Percentiles rank a stretch among this genome's conserved stretches.
These are phyloP conservation scores for Papilio demoleus DNA, from an alignment of 2,888 invertebrate species.

Conservation along the genomic window DNA sequence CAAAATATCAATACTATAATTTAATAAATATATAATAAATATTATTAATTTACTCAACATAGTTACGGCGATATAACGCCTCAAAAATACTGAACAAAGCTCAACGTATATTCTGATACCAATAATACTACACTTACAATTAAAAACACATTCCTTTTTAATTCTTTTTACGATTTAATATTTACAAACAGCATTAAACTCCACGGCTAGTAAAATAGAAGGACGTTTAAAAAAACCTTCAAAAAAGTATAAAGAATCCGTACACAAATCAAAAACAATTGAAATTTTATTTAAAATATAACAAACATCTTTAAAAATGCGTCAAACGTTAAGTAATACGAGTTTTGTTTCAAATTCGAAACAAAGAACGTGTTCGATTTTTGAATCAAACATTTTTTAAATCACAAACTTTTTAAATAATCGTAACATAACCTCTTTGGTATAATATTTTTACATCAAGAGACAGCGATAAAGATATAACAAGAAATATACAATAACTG, in stretches of 20 bases:
- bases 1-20: slow-evolving; percentile 68
- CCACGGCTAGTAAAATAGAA: background rate
- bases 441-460: background rate
- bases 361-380: too few species aligned
- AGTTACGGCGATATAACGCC: slow-evolving; percentile 53
- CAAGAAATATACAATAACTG: background rate
- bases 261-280: too few species aligned
- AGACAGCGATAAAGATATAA: background rate
- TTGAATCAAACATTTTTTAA: too few species aligned
- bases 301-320: too few species aligned
- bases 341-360: too few species aligned
- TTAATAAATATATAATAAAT: slow-evolving; percentile 74
- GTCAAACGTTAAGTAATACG: too few species aligned
- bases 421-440: background rate
- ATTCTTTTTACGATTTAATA: slow-evolving; percentile 50
- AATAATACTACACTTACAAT: slow-evolving; percentile 33
- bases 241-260: too few species aligned
- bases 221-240: too few species aligned
- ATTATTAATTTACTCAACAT: slow-evolving; percentile 63
- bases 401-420: too few species aligned
- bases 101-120: slow-evolving; percentile 58
- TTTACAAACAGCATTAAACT: slow-evolving; percentile 43
- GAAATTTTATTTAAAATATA: too few species aligned
- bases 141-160: slow-evolving; percentile 46
- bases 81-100: slow-evolving; percentile 72